Evolutionary conservation across 2,113 vertebrate genomes (phyloP).

Genomic region (Crocuta crocuta): DNA sequence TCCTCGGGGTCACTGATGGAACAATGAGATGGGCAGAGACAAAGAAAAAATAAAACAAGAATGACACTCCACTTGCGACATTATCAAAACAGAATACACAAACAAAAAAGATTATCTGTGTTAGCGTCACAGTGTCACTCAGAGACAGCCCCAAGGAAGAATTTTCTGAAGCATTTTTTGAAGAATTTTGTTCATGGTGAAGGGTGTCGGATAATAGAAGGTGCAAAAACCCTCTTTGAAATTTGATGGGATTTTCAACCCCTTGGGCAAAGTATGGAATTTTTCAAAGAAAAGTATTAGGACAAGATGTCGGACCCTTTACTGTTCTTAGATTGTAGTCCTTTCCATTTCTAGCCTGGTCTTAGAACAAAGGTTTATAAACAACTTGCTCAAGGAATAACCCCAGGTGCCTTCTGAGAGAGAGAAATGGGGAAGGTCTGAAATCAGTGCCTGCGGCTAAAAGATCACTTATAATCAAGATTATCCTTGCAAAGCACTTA

Average conservation of each 20-base stretch:
- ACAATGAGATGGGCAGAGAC: neutral
- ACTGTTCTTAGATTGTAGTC: neutral
- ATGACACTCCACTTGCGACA: neutral
- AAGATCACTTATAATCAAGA: neutral
- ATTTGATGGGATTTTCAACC: neutral
- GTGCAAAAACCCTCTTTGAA: neutral
- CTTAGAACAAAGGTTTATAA: constrained; percentile 15
- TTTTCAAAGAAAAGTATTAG: constrained; percentile 32
- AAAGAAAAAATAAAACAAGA: neutral
- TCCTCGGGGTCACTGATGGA: neutral
- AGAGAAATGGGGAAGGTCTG: neutral
- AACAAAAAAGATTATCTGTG: neutral
- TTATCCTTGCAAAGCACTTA: constrained; percentile 10
- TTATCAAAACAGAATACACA: neutral
- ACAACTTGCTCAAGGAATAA: neutral
- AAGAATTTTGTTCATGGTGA: constrained; percentile 4
- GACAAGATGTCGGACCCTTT: neutral
- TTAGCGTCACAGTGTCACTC: neutral
- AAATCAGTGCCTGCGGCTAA: constrained; percentile 11
- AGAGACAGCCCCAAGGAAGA: neutral
- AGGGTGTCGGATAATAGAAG: neutral
- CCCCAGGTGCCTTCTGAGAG: neutral
- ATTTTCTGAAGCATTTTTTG: constrained; percentile 30
- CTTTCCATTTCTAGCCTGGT: neutral
- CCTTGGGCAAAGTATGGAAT: neutral